phyloP scores from a whole-genome alignment of 2,113 vertebrate genomes.

The Uria lomvia region DNA sequence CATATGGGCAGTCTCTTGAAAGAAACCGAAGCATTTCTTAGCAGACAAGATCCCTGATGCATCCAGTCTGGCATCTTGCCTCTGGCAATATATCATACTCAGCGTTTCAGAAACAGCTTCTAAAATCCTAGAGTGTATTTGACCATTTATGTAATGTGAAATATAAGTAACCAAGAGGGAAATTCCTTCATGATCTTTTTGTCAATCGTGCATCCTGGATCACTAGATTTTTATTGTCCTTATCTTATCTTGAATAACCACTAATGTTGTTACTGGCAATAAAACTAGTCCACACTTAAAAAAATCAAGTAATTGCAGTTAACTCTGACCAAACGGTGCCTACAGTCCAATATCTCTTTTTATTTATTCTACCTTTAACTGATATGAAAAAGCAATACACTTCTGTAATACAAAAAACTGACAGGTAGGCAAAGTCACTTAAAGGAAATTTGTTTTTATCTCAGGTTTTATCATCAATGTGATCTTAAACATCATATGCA shows the following conservation, averaged over 20 bases:
- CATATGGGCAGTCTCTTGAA: conserved; percentile 18
- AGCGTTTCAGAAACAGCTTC: background rate
- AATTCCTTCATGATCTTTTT: background rate
- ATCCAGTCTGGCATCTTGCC: conserved; percentile 25
- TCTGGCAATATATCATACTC: conserved; percentile 18
- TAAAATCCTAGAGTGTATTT: background rate
- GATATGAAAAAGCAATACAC: background rate
- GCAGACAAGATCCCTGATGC: conserved; percentile 4
- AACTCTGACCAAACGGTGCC: background rate
- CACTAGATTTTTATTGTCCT: background rate
- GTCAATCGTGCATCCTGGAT: background rate
- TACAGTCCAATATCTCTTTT: background rate
- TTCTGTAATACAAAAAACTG: background rate
- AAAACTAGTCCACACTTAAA: background rate
- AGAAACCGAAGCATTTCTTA: background rate
- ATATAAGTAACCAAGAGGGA: background rate
- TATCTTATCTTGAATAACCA: background rate
- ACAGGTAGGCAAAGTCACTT: background rate
- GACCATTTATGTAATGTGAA: background rate
- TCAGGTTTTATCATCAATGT: background rate
- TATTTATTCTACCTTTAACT: background rate
- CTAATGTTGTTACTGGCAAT: background rate
- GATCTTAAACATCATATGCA: background rate
- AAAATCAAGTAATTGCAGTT: background rate
- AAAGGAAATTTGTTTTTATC: background rate